These are phyloP conservation scores for Vimba vimba DNA, from an alignment of 2,113 vertebrate genomes.

Conservation along the genomic window DNA sequence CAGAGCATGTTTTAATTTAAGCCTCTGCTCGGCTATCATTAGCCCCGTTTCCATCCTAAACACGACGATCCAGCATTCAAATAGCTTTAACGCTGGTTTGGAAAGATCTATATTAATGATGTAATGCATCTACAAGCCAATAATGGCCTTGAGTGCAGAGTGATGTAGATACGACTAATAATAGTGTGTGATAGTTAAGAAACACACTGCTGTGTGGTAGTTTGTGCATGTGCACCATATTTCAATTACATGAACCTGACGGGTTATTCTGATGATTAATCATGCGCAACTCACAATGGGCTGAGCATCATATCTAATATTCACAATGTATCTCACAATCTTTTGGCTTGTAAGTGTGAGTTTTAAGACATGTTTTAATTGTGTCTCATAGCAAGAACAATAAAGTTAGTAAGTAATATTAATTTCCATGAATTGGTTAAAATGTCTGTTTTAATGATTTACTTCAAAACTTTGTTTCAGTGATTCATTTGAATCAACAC, in stretches of 20 bases:
- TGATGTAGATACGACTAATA: not conserved
- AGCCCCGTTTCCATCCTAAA: conserved; percentile 19
- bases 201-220: not conserved
- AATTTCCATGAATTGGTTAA: not conserved
- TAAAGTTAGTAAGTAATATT: not conserved
- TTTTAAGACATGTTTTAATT: not conserved
- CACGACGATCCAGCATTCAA: not conserved
- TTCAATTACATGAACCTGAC: not conserved
- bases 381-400: not conserved
- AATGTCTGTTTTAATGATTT: too few relatives aligned
- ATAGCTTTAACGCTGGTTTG: not conserved
- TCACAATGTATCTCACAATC: not conserved
- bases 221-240: not conserved
- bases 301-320: not conserved
- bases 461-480: too few relatives aligned
- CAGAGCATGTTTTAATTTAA: conserved; percentile 14
- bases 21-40: conserved; percentile 1
- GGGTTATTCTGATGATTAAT: not conserved
- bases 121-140: conserved; percentile 10
- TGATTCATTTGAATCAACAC: too few relatives aligned
- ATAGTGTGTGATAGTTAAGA: not conserved
- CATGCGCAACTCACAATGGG: not conserved
- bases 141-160: conserved; percentile 20
- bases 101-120: conserved; percentile 7
- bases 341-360: not conserved